Percentiles rank a stretch among this genome's conserved stretches.
phyloP scores from a whole-genome alignment of 2,888 invertebrate genomes.

The Trichogramma evanescens region DNA sequence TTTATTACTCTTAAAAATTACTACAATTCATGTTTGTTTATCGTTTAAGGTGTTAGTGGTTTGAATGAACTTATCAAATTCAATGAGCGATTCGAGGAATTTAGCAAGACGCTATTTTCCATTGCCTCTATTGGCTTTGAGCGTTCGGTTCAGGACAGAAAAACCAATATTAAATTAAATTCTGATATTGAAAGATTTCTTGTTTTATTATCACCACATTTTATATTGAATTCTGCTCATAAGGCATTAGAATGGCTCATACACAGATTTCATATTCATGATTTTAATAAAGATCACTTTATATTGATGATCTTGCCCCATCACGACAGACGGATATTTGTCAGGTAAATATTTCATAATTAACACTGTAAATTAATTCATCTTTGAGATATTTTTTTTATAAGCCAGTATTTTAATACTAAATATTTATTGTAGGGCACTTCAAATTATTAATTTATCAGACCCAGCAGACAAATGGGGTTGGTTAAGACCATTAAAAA shows the following conservation, averaged over 20 bases:
- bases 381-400: background rate
- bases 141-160: slow-evolving; percentile 67
- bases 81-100: slow-evolving; percentile 66
- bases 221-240: slow-evolving; percentile 75
- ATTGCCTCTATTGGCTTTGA: slow-evolving; percentile 70
- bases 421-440: slow-evolving; percentile 45
- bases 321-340: slow-evolving; percentile 86
- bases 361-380: background rate
- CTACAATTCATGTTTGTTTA: background rate
- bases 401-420: background rate
- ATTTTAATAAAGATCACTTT: slow-evolving; percentile 77
- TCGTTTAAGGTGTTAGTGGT: slow-evolving; percentile 61
- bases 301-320: slow-evolving; percentile 81
- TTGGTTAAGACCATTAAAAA: slow-evolving; percentile 70
- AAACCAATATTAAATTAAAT: slow-evolving; percentile 71
- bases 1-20: slow-evolving; percentile 1
- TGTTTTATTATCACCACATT: slow-evolving; percentile 77
- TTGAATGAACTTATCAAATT: slow-evolving; percentile 72
- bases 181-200: slow-evolving; percentile 72
- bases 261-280: slow-evolving; percentile 78
- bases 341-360: slow-evolving; percentile 46
- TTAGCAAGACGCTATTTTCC: slow-evolving; percentile 70
- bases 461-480: slow-evolving; percentile 60
- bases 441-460: slow-evolving; percentile 68
- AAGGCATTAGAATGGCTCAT: slow-evolving; percentile 95